These are phyloP conservation scores for Glyptemys insculpta DNA, from an alignment of 2,797 vertebrate species.

Conservation along the genomic window DNA sequence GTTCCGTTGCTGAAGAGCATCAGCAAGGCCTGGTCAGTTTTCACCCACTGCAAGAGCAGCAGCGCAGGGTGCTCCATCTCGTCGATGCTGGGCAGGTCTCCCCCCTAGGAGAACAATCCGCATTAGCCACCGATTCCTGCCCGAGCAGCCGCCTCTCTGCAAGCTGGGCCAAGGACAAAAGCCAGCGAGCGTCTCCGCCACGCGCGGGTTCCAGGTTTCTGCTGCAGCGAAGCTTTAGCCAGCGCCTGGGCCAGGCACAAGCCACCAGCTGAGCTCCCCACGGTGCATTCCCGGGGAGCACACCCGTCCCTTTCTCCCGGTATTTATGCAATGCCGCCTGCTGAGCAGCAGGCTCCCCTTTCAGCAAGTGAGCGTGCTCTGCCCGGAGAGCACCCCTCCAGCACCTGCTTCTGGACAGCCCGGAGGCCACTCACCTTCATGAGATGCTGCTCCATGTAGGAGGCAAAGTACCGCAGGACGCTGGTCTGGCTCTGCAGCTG, in stretches of 20 bases:
- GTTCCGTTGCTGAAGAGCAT: constrained; percentile 98
- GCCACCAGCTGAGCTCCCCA: neutral
- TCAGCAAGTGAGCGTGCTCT: no score
- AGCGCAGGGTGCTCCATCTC: constrained; percentile 78
- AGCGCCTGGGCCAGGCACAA: neutral
- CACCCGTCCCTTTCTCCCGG: no score
- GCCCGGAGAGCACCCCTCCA: neutral
- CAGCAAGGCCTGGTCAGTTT: constrained; percentile 95
- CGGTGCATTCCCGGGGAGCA: no score
- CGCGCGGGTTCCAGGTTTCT: neutral
- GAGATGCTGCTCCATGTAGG: constrained; percentile 98
- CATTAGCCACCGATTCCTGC: neutral
- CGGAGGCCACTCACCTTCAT: constrained; percentile 89
- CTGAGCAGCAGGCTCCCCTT: no score
- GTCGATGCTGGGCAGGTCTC: constrained; percentile 88
- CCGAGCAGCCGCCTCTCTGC: neutral
- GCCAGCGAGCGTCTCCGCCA: neutral
- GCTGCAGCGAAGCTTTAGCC: neutral
- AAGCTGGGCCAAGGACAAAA: no score
- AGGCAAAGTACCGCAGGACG: constrained; percentile 92
- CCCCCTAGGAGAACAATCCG: constrained; percentile 84
- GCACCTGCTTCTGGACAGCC: neutral
- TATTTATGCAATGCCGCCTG: no score
- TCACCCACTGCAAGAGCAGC: constrained; percentile 96
- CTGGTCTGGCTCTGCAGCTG: constrained; percentile 93